A percentile compares a stretch with the other conserved stretches of the same genome.
Evolutionary conservation across 1,140 invertebrate species (phyloP).

Genomic region (Plodia interpunctella): DNA sequence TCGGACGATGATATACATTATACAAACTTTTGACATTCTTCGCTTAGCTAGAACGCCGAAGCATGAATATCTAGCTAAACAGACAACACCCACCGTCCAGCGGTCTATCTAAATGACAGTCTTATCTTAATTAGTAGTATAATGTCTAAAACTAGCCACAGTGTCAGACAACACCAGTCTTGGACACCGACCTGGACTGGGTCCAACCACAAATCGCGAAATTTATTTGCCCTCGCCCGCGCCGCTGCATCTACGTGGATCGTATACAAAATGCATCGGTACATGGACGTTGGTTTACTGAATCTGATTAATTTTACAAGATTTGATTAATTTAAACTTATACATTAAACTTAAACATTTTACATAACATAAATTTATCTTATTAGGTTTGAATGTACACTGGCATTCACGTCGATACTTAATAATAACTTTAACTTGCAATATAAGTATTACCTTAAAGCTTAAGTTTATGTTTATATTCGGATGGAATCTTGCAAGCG

Average conservation of each 20-base stretch:
- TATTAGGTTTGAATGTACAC: too few species aligned
- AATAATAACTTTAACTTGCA: too few species aligned
- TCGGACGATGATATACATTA: too few species aligned
- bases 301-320: conserved; percentile 21
- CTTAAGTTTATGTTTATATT: too few species aligned
- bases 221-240: conserved; percentile 66
- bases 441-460: too few species aligned
- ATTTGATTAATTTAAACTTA: too few species aligned
- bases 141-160: not conserved
- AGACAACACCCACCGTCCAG: not conserved
- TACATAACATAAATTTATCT: too few species aligned
- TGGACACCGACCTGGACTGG: conserved; percentile 46
- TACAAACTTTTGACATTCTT: too few species aligned
- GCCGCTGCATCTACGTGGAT: conserved; percentile 58
- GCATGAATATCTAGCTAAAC: not conserved
- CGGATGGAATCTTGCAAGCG: too few species aligned
- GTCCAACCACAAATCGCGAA: conserved; percentile 67
- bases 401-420: too few species aligned
- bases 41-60: too few species aligned
- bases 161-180: conserved; percentile 9
- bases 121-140: not conserved
- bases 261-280: conserved; percentile 46
- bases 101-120: not conserved
- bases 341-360: too few species aligned
- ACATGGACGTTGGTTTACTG: conserved; percentile 20